These are phyloP conservation scores for Scaptomyza reducta DNA, from an alignment of 2,888 invertebrate genomes.

Conservation along the genomic window DNA sequence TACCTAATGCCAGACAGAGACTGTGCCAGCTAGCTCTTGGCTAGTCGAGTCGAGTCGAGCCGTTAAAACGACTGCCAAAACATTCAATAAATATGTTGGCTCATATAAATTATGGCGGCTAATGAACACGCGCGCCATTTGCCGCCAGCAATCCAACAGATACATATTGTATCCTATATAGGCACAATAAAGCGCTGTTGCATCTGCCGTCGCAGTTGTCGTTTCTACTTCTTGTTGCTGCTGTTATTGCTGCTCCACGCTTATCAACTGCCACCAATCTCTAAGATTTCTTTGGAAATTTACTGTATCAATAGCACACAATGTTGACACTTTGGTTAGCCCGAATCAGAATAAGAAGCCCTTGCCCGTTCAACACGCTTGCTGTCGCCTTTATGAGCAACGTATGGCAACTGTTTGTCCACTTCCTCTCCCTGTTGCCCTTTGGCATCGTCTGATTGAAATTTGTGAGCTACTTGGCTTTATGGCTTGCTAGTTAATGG, in stretches of 20 bases:
- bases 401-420: slow-evolving; percentile 27
- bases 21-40: slow-evolving; percentile 9
- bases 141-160: slow-evolving; percentile 45
- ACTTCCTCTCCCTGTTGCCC: not conserved
- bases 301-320: slow-evolving; percentile 75
- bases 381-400: slow-evolving; percentile 38
- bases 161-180: slow-evolving; percentile 27
- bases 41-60: slow-evolving; percentile 40
- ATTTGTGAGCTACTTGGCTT: slow-evolving; percentile 77
- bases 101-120: slow-evolving; percentile 78
- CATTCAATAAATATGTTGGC: slow-evolving; percentile 80
- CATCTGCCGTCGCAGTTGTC: slow-evolving; percentile 49
- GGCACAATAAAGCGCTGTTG: slow-evolving; percentile 68
- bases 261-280: slow-evolving; percentile 75
- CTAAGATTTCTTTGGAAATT: slow-evolving; percentile 76
- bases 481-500: slow-evolving; percentile 71
- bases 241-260: slow-evolving; percentile 54
- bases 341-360: slow-evolving; percentile 17
- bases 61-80: slow-evolving; percentile 77
- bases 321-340: slow-evolving; percentile 61
- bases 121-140: slow-evolving; percentile 73
- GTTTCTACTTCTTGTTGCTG: slow-evolving; percentile 11
- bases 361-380: slow-evolving; percentile 13
- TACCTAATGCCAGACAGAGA: slow-evolving; percentile 51
- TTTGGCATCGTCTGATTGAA: slow-evolving; percentile 58